Percentiles rank a stretch among this genome's conserved stretches.
These are phyloP conservation scores for Echeneis naucrates DNA, from an alignment of 2,797 vertebrate species.

Conservation along the genomic window DNA sequence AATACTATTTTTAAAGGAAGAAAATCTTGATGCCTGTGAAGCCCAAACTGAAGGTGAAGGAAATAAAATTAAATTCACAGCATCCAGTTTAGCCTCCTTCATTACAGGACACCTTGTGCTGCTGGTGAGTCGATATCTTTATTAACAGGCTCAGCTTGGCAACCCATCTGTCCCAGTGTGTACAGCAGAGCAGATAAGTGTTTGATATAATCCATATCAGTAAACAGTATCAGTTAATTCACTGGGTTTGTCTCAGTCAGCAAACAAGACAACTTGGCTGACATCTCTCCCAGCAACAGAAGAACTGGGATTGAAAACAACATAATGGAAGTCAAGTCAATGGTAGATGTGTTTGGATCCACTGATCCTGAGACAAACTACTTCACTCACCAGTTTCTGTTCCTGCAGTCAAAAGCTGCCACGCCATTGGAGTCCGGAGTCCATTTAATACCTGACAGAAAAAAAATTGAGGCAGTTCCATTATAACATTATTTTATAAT, in stretches of 20 bases:
- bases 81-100: neutral
- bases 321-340: neutral
- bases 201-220: slow-evolving; percentile 22
- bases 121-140: slow-evolving; percentile 22
- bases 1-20: neutral
- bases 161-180: slow-evolving; percentile 36
- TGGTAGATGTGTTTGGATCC: no score
- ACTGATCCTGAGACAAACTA: no score
- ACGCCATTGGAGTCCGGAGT: slow-evolving; percentile 94
- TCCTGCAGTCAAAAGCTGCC: slow-evolving; percentile 95
- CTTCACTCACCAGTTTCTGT: slow-evolving; percentile 94
- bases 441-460: slow-evolving; percentile 93
- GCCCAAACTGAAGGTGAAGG: neutral
- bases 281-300: neutral
- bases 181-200: slow-evolving; percentile 17
- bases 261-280: neutral
- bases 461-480: neutral
- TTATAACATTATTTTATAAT: no score
- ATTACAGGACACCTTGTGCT: slow-evolving; percentile 4
- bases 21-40: neutral
- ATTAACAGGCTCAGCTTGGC: slow-evolving; percentile 29
- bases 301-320: neutral
- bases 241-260: neutral
- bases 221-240: slow-evolving; percentile 16
- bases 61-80: neutral